A percentile compares a stretch with the other conserved stretches of the same genome.
These are phyloP conservation scores for Drosophila vallismaia DNA, from an alignment of 2,888 invertebrate genomes.

Conservation along the genomic window DNA sequence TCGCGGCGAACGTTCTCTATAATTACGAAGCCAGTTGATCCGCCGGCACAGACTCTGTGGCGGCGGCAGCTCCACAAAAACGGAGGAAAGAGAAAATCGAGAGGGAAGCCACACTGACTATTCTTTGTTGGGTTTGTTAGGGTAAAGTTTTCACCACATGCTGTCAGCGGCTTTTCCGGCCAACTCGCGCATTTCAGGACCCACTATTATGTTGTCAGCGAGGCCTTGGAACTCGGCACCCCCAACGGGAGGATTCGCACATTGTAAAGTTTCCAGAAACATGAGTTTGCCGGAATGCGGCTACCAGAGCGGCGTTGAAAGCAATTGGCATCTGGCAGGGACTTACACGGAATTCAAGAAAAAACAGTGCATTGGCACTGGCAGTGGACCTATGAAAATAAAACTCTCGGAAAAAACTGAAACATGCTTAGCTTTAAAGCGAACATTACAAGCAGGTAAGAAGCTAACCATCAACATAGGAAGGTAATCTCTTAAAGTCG, in stretches of 20 bases:
- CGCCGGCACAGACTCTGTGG: constrained; percentile 53
- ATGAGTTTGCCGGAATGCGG: constrained; percentile 67
- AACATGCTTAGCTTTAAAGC: neutral
- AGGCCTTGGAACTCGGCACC: constrained; percentile 60
- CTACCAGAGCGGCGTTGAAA: constrained; percentile 25
- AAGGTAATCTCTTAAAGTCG: too few relatives aligned
- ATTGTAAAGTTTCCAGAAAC: constrained; percentile 66
- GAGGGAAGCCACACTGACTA: constrained; percentile 1
- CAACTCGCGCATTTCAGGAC: neutral
- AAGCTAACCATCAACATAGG: too few relatives aligned
- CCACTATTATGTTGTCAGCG: constrained; percentile 56
- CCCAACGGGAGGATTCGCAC: constrained; percentile 50
- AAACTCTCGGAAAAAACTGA: neutral
- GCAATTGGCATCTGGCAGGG: constrained; percentile 22
- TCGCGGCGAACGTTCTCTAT: constrained; percentile 70
- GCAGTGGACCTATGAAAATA: neutral
- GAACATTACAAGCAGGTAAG: too few relatives aligned
- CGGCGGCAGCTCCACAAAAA: constrained; percentile 45
- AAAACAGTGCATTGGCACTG: constrained; percentile 10
- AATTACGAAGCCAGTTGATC: constrained; percentile 61
- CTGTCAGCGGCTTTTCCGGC: constrained; percentile 45
- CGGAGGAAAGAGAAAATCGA: constrained; percentile 17
- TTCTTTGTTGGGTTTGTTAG: neutral
- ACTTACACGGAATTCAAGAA: constrained; percentile 16
- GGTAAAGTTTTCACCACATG: constrained; percentile 47